Percentiles rank a stretch among this genome's conserved stretches.
Conservation (phyloP, 2,113 vertebrate genomes). For the Lynx canadensis region DNA sequence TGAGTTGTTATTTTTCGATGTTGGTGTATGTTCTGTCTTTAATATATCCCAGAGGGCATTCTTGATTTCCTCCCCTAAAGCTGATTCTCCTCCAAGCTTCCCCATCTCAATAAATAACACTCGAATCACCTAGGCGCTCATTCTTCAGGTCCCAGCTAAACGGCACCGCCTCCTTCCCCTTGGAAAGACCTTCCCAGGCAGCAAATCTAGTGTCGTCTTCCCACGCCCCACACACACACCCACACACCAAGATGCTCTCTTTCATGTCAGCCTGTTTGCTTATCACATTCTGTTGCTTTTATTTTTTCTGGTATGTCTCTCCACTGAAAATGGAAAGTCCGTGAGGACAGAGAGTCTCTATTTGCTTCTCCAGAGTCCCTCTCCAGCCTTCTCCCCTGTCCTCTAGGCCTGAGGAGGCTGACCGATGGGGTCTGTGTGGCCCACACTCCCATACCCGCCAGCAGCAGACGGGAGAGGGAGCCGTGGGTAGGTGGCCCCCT, state of each 20-base stretch:
- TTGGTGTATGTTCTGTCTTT: neutral
- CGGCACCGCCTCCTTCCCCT: neutral
- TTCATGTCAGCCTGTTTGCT: neutral
- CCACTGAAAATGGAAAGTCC: neutral
- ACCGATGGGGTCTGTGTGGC: rapidly evolving
- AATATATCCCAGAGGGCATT: neutral
- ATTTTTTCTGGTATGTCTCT: neutral
- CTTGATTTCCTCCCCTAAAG: neutral
- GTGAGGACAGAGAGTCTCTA: neutral
- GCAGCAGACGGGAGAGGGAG: neutral
- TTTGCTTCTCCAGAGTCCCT: neutral
- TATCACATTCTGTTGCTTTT: neutral
- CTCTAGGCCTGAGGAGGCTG: neutral
- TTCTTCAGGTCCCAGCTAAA: neutral
- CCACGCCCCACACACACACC: neutral
- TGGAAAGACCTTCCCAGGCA: neutral
- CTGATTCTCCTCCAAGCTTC: neutral
- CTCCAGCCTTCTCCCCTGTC: neutral
- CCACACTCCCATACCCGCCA: neutral
- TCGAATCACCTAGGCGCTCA: neutral
- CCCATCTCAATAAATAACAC: neutral
- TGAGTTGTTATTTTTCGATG: neutral
- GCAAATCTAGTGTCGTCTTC: neutral
- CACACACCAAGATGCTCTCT: neutral
- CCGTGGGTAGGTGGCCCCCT: neutral